Percentiles rank a stretch among this genome's conserved stretches.
These are phyloP conservation scores for Pyrrhosoma nymphula DNA, from an alignment of 2,888 invertebrate species.

Conservation along the genomic window DNA sequence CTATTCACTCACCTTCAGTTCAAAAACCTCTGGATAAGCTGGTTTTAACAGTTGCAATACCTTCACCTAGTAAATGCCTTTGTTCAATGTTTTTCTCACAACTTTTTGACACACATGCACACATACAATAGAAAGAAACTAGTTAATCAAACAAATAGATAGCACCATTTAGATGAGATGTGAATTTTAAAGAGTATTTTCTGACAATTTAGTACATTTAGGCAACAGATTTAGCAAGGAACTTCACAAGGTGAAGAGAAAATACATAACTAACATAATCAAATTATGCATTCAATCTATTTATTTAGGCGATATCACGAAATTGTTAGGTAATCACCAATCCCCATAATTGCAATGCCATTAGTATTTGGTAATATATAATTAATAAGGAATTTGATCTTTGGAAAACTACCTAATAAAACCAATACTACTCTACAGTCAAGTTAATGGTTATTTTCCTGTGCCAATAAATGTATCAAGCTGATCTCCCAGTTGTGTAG, in stretches of 20 bases:
- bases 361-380: background rate
- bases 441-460: background rate
- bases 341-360: background rate
- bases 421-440: background rate
- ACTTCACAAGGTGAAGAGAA: background rate
- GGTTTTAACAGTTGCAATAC: background rate
- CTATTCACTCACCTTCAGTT: slow-evolving; percentile 44
- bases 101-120: background rate
- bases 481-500: background rate
- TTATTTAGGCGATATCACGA: background rate
- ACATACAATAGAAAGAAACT: background rate
- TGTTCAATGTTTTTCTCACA: slow-evolving; percentile 10
- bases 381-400: background rate
- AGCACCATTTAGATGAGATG: slow-evolving; percentile 31
- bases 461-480: background rate
- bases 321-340: background rate
- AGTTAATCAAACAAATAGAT: background rate
- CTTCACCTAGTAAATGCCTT: slow-evolving; percentile 9
- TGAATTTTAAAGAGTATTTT: background rate
- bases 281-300: background rate
- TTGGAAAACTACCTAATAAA: background rate
- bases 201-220: background rate
- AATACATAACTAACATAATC: background rate
- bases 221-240: background rate
- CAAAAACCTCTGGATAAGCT: slow-evolving; percentile 13